Evolutionary conservation across 2,113 vertebrate species (phyloP).

Genomic region (Porphyrio hochstetteri): DNA sequence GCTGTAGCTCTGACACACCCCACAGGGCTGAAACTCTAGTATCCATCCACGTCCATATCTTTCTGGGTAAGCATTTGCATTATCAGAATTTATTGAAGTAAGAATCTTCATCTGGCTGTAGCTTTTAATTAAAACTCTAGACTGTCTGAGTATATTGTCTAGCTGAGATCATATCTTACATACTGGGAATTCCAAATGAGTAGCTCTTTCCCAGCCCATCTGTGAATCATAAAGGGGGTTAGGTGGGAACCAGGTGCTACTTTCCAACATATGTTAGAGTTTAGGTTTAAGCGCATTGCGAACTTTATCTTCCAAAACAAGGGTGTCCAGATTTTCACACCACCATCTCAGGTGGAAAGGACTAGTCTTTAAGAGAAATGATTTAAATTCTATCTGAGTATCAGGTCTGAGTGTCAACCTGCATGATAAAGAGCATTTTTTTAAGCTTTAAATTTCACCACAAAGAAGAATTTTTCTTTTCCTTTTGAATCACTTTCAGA

Average conservation of each 20-base stretch:
- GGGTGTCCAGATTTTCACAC: neutral
- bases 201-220: constrained; percentile 16
- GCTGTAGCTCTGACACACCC: neutral
- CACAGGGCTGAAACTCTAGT: neutral
- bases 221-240: constrained; percentile 34
- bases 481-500: neutral
- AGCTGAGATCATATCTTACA: neutral
- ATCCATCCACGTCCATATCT: neutral
- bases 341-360: neutral
- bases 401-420: neutral
- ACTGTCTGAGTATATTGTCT: neutral
- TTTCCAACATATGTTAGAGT: constrained; percentile 1
- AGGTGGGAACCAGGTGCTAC: constrained; percentile 7
- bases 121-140: constrained; percentile 34
- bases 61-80: neutral
- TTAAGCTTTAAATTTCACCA: neutral
- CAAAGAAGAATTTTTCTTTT: neutral
- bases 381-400: constrained; percentile 20
- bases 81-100: neutral
- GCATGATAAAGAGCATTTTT: neutral
- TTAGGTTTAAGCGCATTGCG: neutral
- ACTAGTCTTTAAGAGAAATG: neutral
- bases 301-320: neutral
- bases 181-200: constrained; percentile 33
- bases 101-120: neutral